phyloP scores from a whole-genome alignment of 1,140 invertebrate species.

The Muscidifurax raptorellus region DNA sequence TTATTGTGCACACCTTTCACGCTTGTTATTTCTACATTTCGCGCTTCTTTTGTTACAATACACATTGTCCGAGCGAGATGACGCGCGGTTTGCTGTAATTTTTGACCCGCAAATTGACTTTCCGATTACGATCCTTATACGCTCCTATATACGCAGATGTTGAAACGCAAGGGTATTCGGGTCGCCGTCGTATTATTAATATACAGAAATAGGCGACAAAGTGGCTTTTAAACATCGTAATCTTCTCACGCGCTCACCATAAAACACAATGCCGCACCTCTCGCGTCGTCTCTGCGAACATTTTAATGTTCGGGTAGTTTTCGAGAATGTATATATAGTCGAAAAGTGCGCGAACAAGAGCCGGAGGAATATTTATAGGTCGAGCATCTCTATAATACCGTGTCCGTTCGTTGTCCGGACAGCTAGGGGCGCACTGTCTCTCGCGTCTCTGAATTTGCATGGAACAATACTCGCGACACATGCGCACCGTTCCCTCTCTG shows the following conservation, averaged over 20 bases:
- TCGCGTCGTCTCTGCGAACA: no score
- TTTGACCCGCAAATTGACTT: background rate
- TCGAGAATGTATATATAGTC: background rate
- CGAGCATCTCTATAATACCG: constrained; percentile 20
- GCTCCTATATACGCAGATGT: background rate
- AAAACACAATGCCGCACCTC: no score
- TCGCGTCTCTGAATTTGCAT: constrained; percentile 42
- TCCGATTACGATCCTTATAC: background rate
- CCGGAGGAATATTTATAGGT: constrained; percentile 37
- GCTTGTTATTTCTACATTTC: background rate
- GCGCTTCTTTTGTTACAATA: background rate
- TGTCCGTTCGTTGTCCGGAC: background rate
- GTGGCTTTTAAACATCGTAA: constrained; percentile 27
- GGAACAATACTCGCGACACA: constrained; percentile 38
- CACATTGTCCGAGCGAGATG: background rate
- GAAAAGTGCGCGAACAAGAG: background rate
- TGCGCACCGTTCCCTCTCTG: background rate
- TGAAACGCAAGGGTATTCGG: background rate
- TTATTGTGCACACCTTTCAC: background rate
- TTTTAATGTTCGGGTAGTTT: background rate
- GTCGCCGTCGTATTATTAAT: background rate
- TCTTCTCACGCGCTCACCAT: background rate
- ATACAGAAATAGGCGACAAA: constrained; percentile 8
- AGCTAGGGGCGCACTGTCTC: background rate
- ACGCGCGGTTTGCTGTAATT: background rate